Base-by-base conservation (phyloP, 2,888 invertebrate species). In the Pseudococcus jackbeardsleyi region DNA sequence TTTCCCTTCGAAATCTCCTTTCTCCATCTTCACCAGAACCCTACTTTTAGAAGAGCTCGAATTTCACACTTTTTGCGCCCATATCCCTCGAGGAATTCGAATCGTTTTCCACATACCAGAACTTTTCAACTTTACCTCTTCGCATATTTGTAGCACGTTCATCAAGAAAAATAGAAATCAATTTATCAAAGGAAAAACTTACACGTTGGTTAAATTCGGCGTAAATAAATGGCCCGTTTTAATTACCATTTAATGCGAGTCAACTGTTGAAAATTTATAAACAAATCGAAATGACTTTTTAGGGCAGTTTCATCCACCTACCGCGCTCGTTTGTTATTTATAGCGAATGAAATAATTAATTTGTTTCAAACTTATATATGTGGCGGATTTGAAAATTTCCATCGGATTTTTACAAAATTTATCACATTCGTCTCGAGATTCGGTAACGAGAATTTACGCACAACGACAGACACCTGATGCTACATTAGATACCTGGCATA, bases 181-280 rank as follows among this genome's bases (percentile, higher is more conserved):
- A 72, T 72, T 72, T 72, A 72, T 72, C 68, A 72, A 72, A 72
- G 68, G 19, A 19, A 54, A 54, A 72, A 72, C 68, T 33, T 72
- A 33, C 15, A 72, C 33, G 12, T 72, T 33, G 33, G 68, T 72
- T 72, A 72, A 72, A 72, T 72, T 72, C 12, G 33, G 68, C 68
- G 68, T 26, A 15, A 72, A 72, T 26, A 72, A 72, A 72, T 72
- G 19, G 1, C 68, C 4, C n/a, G 68, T 72, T 72, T 72, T 72
- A 72, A 72, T 72, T 72, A 72, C 68, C 33, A 33, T 72, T 33
- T 72, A 72, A 72, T 26, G 33, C 68, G 33, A 72, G 33, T 72
- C 15, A 33, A 72, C 68, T 33, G 68, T 72, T 72, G 68, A 72
- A 72, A 72, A 72, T 72, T 72, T 72, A 72, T 72, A 72, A 72